These are phyloP conservation scores for Arctocebus calabarensis DNA, from an alignment of 2,797 vertebrate genomes.

Conservation along the genomic window DNA sequence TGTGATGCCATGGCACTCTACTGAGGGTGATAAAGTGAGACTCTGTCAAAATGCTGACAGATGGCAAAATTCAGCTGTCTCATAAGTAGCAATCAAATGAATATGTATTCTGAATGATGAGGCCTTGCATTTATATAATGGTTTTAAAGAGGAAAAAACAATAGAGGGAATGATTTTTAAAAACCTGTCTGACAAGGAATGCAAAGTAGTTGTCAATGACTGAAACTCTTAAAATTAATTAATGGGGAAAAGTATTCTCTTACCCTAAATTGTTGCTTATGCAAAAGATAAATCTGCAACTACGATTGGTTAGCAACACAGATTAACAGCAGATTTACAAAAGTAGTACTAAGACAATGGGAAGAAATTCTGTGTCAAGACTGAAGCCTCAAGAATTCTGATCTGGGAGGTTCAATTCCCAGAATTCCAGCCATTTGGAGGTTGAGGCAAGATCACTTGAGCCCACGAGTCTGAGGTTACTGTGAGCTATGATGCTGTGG, in stretches of 20 bases:
- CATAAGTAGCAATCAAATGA: neutral
- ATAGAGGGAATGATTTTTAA: neutral
- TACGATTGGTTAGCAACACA: neutral
- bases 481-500: too few relatives aligned
- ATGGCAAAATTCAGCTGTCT: neutral
- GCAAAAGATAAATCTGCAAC: conserved; percentile 17
- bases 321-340: neutral
- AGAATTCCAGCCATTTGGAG: too few relatives aligned
- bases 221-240: neutral
- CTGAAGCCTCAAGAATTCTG: too few relatives aligned
- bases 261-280: neutral
- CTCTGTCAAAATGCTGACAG: neutral
- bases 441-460: too few relatives aligned
- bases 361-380: too few relatives aligned
- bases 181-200: neutral
- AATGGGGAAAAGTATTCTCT: neutral
- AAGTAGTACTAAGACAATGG: neutral
- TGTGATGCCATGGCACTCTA: too few relatives aligned
- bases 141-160: neutral
- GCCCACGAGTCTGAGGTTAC: too few relatives aligned
- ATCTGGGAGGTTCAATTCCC: too few relatives aligned
- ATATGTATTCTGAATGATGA: neutral
- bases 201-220: neutral
- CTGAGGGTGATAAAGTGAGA: too few relatives aligned
- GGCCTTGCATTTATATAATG: neutral